Base-by-base conservation (phyloP, 2,113 vertebrate species). In the Pseudois nayaur region DNA sequence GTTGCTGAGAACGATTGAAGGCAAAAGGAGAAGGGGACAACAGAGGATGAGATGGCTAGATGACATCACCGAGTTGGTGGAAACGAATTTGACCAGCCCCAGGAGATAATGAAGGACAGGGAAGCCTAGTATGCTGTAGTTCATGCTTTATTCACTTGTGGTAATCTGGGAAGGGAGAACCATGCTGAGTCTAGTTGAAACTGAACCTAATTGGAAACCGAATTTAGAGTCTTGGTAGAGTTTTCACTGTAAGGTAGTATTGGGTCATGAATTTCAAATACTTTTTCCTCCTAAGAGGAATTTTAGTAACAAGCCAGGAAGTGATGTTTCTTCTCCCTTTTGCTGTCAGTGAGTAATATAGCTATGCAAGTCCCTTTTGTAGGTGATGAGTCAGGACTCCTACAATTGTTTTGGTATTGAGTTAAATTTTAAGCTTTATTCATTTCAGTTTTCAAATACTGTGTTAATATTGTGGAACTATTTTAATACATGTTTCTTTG, bases 341-440 rank as follows among this genome's bases (percentile, higher is more conserved):
- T 62, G 25, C 23, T 67, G 11, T 78, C 29, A 40, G 7, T 48
- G 64, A 86, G 74, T 74, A 78, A 85, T 85, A 36, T 59, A 90
- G n/a, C 76, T 64, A 29, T 87, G 40, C 89, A 67, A 54, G 33
- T 36, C 4, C 0, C 1, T 13, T 71, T 71, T 36, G 4, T 40
- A 95, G 96, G 8, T 89, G 31, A 71, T 55, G 62, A 97, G 45
- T 62, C 59, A 59, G 55, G 74, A 81, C 54, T 90, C 27, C 15
- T 71, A 0, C 43, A 62, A 12, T 45, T 83, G 3, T 94, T 94
- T 74, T 31, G 88, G 45, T 21, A 14, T n/a, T 78, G 52, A 94
- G 12, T 76, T 97, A 36, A 3, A 71, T 93, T 96, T 95, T 76
- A 54, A 40, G 76, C 67, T 94, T 78, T 78, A 25, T 60, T 94